Percentiles rank a stretch among this genome's conserved stretches.
Conservation (phyloP, 2,888 invertebrate species). For the Morinoia aosen region DNA sequence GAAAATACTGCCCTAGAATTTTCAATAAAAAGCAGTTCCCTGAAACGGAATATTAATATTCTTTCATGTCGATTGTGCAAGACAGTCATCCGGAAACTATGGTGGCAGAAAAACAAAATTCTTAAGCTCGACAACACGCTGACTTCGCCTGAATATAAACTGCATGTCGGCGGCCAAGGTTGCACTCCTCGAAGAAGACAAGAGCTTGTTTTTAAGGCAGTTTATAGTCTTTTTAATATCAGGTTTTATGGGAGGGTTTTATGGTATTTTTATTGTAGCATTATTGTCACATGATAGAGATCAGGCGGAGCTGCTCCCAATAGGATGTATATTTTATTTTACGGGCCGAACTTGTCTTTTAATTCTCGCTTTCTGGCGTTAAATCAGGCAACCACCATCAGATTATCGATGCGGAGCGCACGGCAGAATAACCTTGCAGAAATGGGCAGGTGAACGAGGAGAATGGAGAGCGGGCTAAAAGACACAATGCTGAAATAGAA, state of each 20-base stretch:
- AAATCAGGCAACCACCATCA: conserved; percentile 24
- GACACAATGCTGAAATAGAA: background rate
- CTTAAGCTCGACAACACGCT: conserved; percentile 20
- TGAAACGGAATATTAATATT: background rate
- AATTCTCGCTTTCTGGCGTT: conserved; percentile 39
- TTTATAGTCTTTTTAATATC: conserved; percentile 51
- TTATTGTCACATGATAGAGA: conserved; percentile 53
- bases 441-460: background rate
- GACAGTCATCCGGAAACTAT: background rate
- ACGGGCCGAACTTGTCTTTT: conserved; percentile 16
- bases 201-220: conserved; percentile 30
- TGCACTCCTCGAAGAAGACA: conserved; percentile 23
- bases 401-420: background rate
- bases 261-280: conserved; percentile 52
- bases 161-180: background rate
- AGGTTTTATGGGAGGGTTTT: conserved; percentile 45
- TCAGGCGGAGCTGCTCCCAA: conserved; percentile 31
- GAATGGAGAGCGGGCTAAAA: background rate
- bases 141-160: background rate
- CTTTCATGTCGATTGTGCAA: background rate
- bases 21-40: background rate
- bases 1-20: background rate
- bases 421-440: background rate
- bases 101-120: background rate
- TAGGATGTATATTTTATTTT: conserved; percentile 53